phyloP scores from a whole-genome alignment of 2,888 invertebrate species.

The Cenopis cana region DNA sequence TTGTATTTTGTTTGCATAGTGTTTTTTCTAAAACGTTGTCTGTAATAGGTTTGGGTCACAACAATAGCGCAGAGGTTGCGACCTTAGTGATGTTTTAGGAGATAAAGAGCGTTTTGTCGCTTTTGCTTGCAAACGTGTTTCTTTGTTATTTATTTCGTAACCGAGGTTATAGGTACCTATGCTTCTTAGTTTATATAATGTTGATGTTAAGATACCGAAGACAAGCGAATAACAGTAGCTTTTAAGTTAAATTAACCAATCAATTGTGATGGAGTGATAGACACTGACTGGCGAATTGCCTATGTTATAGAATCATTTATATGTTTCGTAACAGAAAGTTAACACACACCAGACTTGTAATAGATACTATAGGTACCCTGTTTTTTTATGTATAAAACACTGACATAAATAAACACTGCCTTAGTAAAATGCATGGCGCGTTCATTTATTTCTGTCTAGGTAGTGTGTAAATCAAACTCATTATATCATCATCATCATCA shows the following conservation, averaged over 20 bases:
- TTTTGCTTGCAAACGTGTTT: slow-evolving; percentile 51
- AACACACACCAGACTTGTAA: too few species aligned
- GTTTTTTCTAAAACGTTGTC: slow-evolving; percentile 34
- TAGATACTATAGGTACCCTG: too few species aligned
- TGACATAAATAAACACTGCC: too few species aligned
- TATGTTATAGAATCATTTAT: too few species aligned
- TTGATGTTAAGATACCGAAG: slow-evolving; percentile 3
- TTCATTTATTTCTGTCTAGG: too few species aligned
- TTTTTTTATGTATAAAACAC: too few species aligned
- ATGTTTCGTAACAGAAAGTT: too few species aligned
- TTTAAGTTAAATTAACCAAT: not conserved
- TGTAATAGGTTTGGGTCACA: slow-evolving; percentile 48
- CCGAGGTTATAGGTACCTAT: not conserved
- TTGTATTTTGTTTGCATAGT: not conserved
- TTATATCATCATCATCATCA: too few species aligned
- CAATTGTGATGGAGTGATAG: too few species aligned
- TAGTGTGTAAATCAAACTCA: too few species aligned
- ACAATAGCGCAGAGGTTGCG: slow-evolving; percentile 56
- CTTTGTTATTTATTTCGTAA: slow-evolving; percentile 32
- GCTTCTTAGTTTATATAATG: slow-evolving; percentile 14
- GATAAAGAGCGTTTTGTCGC: slow-evolving; percentile 56
- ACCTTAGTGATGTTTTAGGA: slow-evolving; percentile 51
- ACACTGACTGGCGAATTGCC: too few species aligned
- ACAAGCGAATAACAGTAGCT: slow-evolving; percentile 1
- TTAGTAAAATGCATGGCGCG: too few species aligned